Percentiles rank a stretch among this genome's conserved stretches.
Conservation (phyloP, 2,888 invertebrate genomes). For the Shargacucullia verbasci region DNA sequence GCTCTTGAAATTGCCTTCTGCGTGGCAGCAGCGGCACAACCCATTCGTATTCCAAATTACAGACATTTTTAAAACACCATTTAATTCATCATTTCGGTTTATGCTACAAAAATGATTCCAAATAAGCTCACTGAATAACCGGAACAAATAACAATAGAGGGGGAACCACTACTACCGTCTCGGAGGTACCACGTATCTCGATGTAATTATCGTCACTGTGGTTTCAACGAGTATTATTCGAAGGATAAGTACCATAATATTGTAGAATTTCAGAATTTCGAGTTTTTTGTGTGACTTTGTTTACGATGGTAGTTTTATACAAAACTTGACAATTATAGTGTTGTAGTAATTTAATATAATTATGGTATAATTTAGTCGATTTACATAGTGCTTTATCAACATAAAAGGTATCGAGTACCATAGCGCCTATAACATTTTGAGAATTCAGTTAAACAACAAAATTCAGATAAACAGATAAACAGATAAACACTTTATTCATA, state of each 20-base stretch:
- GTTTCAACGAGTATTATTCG: background rate
- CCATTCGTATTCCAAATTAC: slow-evolving; percentile 62
- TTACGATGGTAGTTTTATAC: slow-evolving; percentile 27
- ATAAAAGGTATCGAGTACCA: too few species aligned
- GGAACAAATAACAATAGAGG: slow-evolving; percentile 30
- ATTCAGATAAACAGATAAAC: too few species aligned
- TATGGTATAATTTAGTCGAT: too few species aligned
- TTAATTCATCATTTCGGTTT: slow-evolving; percentile 38
- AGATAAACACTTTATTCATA: too few species aligned
- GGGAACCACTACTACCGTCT: slow-evolving; percentile 18
- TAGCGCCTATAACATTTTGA: too few species aligned
- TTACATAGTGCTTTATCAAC: too few species aligned
- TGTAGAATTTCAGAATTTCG: too few species aligned
- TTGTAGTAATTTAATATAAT: background rate
- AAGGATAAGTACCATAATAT: too few species aligned
- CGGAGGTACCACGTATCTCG: slow-evolving; percentile 22
- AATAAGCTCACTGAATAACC: slow-evolving; percentile 8
- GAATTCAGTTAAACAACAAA: too few species aligned
- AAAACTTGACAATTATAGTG: slow-evolving; percentile 7
- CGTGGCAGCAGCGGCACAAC: slow-evolving; percentile 77
- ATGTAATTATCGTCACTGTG: slow-evolving; percentile 1
- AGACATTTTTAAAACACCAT: slow-evolving; percentile 53
- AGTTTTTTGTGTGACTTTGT: slow-evolving; percentile 11
- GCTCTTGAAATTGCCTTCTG: slow-evolving; percentile 66
- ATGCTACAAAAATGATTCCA: slow-evolving; percentile 1